These are phyloP conservation scores for Sterrhoptilus dennistouni DNA, from an alignment of 2,113 vertebrate genomes.

Conservation along the genomic window DNA sequence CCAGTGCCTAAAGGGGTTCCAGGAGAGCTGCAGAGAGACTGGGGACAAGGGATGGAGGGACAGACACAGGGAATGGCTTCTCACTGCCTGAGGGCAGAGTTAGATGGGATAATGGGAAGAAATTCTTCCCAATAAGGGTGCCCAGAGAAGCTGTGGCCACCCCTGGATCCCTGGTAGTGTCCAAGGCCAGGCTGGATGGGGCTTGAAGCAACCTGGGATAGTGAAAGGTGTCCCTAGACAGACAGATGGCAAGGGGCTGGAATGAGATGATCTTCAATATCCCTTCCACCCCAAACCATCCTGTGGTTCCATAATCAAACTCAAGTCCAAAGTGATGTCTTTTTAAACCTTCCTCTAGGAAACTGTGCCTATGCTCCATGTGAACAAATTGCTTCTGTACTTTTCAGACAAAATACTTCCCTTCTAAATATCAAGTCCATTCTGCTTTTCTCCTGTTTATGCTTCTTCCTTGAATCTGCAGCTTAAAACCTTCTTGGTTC, in stretches of 20 bases:
- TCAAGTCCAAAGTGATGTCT: not conserved
- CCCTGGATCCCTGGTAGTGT: not conserved
- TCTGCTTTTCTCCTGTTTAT: not conserved
- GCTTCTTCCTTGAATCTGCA: not conserved
- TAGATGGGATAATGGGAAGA: rapidly evolving
- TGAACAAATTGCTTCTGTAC: not conserved
- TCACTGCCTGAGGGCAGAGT: rapidly evolving
- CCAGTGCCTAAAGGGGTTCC: not conserved
- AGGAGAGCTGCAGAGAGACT: not conserved
- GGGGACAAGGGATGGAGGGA: too few species aligned
- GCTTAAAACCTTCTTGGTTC: not conserved
- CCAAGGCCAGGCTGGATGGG: rapidly evolving
- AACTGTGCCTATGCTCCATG: not conserved
- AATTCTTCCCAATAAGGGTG: not conserved
- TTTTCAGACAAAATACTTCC: not conserved
- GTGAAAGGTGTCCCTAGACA: not conserved
- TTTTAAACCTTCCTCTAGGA: not conserved
- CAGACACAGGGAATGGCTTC: not conserved
- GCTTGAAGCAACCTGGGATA: rapidly evolving
- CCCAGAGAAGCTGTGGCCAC: not conserved
- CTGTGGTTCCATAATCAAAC: not conserved
- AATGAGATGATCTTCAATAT: not conserved
- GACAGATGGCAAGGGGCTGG: rapidly evolving
- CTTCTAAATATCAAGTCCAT: not conserved
- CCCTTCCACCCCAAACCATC: not conserved